Evolutionary conservation across 1,140 invertebrate genomes (phyloP).

Genomic region (Leptinotarsa lineolata): DNA sequence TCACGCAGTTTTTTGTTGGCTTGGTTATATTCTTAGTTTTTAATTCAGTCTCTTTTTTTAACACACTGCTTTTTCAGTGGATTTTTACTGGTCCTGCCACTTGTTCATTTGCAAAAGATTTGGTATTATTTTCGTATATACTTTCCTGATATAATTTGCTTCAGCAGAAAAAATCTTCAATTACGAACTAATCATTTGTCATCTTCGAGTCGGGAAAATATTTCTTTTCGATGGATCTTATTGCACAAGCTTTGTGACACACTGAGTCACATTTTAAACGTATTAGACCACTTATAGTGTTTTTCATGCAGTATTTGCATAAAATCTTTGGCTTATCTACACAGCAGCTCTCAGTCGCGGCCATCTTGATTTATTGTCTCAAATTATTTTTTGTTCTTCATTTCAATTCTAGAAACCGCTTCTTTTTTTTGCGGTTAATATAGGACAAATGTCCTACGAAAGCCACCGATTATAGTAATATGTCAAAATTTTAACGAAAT

Average conservation of each 20-base stretch:
- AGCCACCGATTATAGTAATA: too few relatives aligned
- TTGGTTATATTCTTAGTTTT: background rate
- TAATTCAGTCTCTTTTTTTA: background rate
- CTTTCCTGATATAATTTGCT: background rate
- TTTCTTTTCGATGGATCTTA: slow-evolving; percentile 7
- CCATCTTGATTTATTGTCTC: background rate
- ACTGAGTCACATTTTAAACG: slow-evolving; percentile 12
- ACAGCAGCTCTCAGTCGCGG: background rate
- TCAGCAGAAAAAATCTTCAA: slow-evolving; percentile 1
- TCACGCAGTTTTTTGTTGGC: background rate
- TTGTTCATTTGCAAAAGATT: slow-evolving; percentile 5
- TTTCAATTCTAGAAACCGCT: too few relatives aligned
- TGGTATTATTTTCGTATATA: background rate
- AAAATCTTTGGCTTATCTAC: background rate
- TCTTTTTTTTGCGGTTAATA: too few relatives aligned
- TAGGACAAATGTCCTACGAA: too few relatives aligned
- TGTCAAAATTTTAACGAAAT: too few relatives aligned
- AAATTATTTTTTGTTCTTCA: too few relatives aligned
- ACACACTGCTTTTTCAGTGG: background rate
- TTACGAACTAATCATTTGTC: background rate
- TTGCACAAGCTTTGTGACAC: slow-evolving; percentile 7
- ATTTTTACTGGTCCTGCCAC: slow-evolving; percentile 7
- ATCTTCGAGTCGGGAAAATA: background rate
- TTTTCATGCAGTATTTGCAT: slow-evolving; percentile 11
- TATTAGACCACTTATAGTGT: background rate